Evolutionary conservation across 2,888 invertebrate genomes (phyloP).

Genomic region (Toxonevra muliebris): DNA sequence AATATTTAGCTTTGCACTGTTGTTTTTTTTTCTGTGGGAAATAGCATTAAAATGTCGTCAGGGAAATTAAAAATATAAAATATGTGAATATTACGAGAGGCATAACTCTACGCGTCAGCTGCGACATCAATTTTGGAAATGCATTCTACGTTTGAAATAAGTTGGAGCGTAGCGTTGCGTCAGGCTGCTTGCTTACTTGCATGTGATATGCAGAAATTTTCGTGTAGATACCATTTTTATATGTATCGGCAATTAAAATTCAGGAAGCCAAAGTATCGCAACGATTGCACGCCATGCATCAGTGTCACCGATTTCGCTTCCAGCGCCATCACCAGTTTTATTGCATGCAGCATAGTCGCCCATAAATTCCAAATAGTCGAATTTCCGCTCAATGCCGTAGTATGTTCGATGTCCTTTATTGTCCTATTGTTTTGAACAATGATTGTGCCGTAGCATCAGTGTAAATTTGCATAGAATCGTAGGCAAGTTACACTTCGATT

Average conservation of each 20-base stretch:
- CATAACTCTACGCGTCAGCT: conserved; percentile 7
- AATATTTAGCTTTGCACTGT: conserved; percentile 1
- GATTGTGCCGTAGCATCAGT: background rate
- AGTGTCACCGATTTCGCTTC: no score
- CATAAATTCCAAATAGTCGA: conserved; percentile 61
- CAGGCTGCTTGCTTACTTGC: background rate
- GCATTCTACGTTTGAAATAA: no score
- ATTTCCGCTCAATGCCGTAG: conserved; percentile 56
- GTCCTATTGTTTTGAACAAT: conserved; percentile 15
- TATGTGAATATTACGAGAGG: conserved; percentile 28
- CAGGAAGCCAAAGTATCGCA: no score
- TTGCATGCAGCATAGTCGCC: conserved; percentile 28
- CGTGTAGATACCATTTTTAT: no score
- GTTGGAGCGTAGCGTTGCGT: background rate
- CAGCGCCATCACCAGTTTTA: no score
- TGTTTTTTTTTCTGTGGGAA: conserved; percentile 31
- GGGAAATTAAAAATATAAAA: conserved; percentile 38
- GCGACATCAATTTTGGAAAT: background rate
- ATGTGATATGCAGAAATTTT: background rate
- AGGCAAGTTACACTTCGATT: conserved; percentile 1
- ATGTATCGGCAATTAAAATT: no score
- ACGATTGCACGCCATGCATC: no score
- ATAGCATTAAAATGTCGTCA: conserved; percentile 38
- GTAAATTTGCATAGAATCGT: conserved; percentile 26
- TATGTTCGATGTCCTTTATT: conserved; percentile 29